These are phyloP conservation scores for Agrypnia vestita DNA, from an alignment of 1,140 invertebrate species.

Conservation along the genomic window DNA sequence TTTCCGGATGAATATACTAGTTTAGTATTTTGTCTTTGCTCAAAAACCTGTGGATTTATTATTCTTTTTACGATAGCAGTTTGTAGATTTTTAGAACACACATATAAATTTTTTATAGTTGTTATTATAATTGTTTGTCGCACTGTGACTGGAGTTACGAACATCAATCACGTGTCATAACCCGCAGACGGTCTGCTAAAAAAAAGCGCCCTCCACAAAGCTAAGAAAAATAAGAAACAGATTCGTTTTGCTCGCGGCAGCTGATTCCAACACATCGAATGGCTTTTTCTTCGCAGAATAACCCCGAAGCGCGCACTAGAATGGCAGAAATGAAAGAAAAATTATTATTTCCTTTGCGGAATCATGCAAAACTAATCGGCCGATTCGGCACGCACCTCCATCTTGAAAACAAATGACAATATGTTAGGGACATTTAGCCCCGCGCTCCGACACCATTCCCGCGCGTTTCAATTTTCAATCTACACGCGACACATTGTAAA, in stretches of 20 bases:
- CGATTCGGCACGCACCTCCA: constrained; percentile 56
- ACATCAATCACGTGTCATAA: constrained; percentile 44
- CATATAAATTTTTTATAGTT: no score
- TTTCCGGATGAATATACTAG: no score
- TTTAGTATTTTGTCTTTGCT: no score
- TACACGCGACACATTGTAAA: constrained; percentile 18
- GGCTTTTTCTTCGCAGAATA: constrained; percentile 42
- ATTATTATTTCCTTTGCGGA: constrained; percentile 36
- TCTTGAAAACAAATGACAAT: constrained; percentile 60
- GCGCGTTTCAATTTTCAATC: constrained; percentile 10
- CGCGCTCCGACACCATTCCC: constrained; percentile 26
- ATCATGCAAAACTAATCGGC: constrained; percentile 58
- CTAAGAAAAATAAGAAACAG: constrained; percentile 35
- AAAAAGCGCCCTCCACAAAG: background rate
- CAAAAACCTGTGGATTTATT: no score
- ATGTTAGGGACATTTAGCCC: constrained; percentile 41
- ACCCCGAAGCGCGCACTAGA: constrained; percentile 19
- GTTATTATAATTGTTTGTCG: no score
- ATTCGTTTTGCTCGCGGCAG: constrained; percentile 58
- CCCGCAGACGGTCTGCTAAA: constrained; percentile 10
- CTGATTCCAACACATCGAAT: constrained; percentile 56
- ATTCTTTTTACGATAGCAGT: no score
- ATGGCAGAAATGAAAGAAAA: constrained; percentile 44
- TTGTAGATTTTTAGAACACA: no score
- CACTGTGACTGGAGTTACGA: background rate